Conservation (phyloP, 1,140 invertebrate species). For the Drosophila lowei region DNA sequence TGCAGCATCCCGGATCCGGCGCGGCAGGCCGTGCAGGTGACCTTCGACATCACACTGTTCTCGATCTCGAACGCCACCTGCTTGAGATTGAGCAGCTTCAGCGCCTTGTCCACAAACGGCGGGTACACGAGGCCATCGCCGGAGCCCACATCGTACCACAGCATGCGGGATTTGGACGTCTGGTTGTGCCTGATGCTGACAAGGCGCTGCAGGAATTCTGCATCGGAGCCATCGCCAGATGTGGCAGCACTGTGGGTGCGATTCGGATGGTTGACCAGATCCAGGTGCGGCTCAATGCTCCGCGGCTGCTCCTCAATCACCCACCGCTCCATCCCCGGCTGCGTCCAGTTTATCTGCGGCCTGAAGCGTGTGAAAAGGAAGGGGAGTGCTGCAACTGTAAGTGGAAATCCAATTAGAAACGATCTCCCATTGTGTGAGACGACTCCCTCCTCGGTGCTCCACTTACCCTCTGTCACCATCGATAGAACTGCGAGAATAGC, state of each 20-base stretch:
- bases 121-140: conserved; percentile 88
- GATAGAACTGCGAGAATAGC: conserved; percentile 30
- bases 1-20: conserved; percentile 93
- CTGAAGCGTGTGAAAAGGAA: conserved; percentile 66
- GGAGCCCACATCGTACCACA: conserved; percentile 88
- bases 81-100: conserved; percentile 91
- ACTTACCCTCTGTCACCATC: conserved; percentile 55
- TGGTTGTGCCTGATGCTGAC: conserved; percentile 79
- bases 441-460: background rate
- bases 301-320: conserved; percentile 83
- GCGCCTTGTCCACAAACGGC: conserved; percentile 91
- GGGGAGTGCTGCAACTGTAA: conserved; percentile 52
- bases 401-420: background rate
- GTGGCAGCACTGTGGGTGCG: conserved; percentile 83
- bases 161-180: conserved; percentile 85
- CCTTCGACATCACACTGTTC: conserved; percentile 95
- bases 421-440: background rate
- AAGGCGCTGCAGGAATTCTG: conserved; percentile 84
- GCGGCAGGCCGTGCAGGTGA: conserved; percentile 95
- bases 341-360: conserved; percentile 85
- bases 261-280: conserved; percentile 81
- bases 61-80: conserved; percentile 94
- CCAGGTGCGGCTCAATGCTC: conserved; percentile 84
- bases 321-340: conserved; percentile 84
- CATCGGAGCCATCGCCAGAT: conserved; percentile 83